Percentiles rank a stretch among this genome's conserved stretches.
Conservation (phyloP, 2,888 invertebrate genomes). For the Plusia festucae region DNA sequence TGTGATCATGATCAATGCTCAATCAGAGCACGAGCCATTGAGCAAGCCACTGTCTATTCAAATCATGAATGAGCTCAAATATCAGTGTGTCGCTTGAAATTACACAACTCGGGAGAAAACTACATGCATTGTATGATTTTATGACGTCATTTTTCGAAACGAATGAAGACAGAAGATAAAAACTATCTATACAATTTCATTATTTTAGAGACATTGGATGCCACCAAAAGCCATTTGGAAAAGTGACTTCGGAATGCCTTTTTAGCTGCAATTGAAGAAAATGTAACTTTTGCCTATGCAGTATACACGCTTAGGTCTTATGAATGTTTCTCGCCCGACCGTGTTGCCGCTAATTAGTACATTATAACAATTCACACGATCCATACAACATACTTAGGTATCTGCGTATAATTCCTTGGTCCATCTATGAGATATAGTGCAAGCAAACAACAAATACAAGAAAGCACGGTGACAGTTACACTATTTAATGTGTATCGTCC, state of each 20-base stretch:
- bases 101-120: slow-evolving; percentile 60
- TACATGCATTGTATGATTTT: slow-evolving; percentile 21
- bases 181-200: too few species aligned
- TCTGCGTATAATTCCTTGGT: too few species aligned
- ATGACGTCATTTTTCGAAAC: slow-evolving; percentile 3
- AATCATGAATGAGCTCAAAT: slow-evolving; percentile 73
- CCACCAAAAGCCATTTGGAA: too few species aligned
- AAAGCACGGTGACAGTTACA: not conserved
- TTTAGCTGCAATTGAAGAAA: not conserved
- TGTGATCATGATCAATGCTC: slow-evolving; percentile 68
- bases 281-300: too few species aligned
- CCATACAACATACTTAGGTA: too few species aligned
- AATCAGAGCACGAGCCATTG: slow-evolving; percentile 70
- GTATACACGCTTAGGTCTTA: too few species aligned
- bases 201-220: too few species aligned
- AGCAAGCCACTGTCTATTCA: slow-evolving; percentile 72
- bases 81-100: slow-evolving; percentile 70
- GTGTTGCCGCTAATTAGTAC: too few species aligned
- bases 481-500: not conserved
- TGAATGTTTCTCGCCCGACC: too few species aligned
- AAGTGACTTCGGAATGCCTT: not conserved
- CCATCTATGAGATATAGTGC: too few species aligned
- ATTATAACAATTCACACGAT: too few species aligned
- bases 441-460: not conserved
- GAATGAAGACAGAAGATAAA: not conserved